These are phyloP conservation scores for Rousettus madagascariensis DNA, from an alignment of 2,797 vertebrate genomes.

Conservation along the genomic window DNA sequence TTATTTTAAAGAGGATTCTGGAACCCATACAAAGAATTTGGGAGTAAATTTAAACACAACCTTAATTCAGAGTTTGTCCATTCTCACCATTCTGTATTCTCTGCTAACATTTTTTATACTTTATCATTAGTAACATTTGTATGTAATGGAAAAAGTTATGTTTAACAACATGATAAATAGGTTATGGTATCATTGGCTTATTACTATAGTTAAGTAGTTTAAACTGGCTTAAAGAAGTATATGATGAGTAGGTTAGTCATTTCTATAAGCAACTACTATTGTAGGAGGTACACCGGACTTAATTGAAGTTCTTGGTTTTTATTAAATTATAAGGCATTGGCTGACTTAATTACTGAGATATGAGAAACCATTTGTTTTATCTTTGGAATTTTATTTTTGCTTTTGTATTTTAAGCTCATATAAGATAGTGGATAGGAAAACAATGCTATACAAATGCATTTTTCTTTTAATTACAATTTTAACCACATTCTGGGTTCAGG, in stretches of 20 bases:
- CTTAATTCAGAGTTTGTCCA: background rate
- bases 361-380: background rate
- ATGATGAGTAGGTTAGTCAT: background rate
- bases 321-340: background rate
- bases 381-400: background rate
- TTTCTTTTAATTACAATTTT: conserved; percentile 13
- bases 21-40: background rate
- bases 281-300: background rate
- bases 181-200: background rate
- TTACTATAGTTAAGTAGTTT: background rate
- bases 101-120: background rate
- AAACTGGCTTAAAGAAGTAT: background rate
- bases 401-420: background rate
- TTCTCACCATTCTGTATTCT: background rate
- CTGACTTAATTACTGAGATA: background rate
- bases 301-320: background rate
- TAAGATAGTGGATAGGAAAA: background rate
- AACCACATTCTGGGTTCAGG: background rate
- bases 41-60: background rate
- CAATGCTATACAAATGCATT: background rate
- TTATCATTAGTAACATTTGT: background rate
- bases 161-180: background rate
- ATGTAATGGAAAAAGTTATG: background rate
- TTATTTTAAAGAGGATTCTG: background rate
- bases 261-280: background rate